These are phyloP conservation scores for Lophotis ruficrista DNA, from an alignment of 2,113 vertebrate genomes.

Conservation along the genomic window DNA sequence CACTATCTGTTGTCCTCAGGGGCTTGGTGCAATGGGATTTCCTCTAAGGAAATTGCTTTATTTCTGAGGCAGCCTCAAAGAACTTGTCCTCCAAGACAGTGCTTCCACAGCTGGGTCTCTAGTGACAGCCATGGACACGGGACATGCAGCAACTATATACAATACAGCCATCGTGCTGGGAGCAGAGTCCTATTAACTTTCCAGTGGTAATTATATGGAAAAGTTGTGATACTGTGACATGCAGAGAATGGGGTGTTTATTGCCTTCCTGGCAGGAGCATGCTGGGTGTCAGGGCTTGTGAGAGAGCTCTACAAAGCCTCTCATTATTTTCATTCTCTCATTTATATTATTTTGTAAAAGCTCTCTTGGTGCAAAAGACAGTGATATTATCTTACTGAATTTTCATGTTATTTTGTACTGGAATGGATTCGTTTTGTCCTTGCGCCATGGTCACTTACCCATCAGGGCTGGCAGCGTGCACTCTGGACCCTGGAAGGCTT, in stretches of 20 bases:
- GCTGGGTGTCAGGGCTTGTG: neutral
- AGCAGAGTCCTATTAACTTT: neutral
- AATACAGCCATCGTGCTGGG: neutral
- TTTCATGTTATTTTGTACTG: neutral
- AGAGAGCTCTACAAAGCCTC: neutral
- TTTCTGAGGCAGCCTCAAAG: neutral
- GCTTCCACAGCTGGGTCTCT: neutral
- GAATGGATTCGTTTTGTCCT: neutral
- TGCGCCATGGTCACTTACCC: neutral
- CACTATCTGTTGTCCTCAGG: neutral
- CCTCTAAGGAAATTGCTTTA: neutral
- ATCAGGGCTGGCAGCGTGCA: neutral
- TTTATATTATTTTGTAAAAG: neutral
- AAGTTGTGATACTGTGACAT: constrained; percentile 12
- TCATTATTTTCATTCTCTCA: neutral
- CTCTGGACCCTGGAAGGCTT: neutral
- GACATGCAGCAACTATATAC: neutral
- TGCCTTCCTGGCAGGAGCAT: neutral
- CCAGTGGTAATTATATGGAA: neutral
- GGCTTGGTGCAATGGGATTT: fast-evolving
- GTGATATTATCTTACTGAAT: constrained; percentile 4
- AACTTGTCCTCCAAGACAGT: neutral
- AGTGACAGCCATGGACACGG: neutral
- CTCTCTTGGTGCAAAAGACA: neutral
- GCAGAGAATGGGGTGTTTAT: constrained; percentile 6